Conservation (phyloP, 2,113 vertebrate genomes). For the Delphinapterus leucas region DNA sequence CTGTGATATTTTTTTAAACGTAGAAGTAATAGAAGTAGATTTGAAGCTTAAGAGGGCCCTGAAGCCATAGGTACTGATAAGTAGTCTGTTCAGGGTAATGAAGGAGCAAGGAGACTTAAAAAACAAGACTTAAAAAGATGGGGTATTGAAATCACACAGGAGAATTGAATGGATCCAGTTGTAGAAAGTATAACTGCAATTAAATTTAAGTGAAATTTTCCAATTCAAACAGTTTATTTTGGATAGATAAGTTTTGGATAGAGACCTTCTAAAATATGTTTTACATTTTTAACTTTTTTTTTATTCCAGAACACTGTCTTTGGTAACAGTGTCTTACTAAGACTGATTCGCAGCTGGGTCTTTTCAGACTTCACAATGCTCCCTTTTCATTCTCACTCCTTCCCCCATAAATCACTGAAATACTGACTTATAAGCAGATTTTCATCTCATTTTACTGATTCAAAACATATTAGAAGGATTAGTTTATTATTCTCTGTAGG, state of each 20-base stretch:
- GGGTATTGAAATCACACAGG: not conserved
- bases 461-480: not conserved
- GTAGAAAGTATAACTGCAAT: not conserved
- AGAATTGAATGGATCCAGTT: not conserved
- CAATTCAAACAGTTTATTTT: not conserved
- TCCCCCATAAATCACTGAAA: slow-evolving; percentile 1
- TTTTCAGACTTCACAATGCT: not conserved
- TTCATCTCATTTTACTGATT: not conserved
- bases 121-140: not conserved
- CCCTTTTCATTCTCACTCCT: not conserved
- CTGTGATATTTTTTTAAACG: not conserved
- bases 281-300: not conserved
- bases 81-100: not conserved
- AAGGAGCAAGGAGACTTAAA: not conserved
- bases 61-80: not conserved
- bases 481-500: not conserved
- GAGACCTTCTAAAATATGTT: not conserved
- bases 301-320: not conserved
- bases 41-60: not conserved
- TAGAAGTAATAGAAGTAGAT: not conserved
- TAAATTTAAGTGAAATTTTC: not conserved
- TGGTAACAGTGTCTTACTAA: not conserved
- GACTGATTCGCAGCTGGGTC: not conserved
- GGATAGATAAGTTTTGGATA: not conserved
- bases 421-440: not conserved